Conservation (phyloP, 2,797 vertebrate species). For the Sebastes itinus region DNA sequence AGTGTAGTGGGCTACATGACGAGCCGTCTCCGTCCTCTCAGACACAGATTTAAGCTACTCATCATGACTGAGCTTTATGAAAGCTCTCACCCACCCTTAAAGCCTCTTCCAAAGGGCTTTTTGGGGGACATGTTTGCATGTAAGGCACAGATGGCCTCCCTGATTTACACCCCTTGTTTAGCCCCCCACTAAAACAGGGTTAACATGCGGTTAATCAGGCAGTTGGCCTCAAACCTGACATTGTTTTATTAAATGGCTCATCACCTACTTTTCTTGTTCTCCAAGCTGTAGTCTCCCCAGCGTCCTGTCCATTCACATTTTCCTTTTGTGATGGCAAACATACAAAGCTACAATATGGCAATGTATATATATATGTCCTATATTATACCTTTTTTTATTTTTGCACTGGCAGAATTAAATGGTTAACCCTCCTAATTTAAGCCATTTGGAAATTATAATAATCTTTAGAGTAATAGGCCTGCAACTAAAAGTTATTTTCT, state of each 20-base stretch:
- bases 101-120: conserved; percentile 43
- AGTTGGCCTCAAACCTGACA: conserved; percentile 26
- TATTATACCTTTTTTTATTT: not conserved
- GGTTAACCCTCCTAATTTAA: not conserved
- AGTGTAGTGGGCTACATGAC: not conserved
- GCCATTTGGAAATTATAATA: not conserved
- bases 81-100: conserved; percentile 41
- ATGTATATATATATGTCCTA: not conserved
- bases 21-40: conserved; percentile 28
- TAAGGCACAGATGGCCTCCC: conserved; percentile 67
- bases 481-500: not conserved
- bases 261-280: conserved; percentile 7
- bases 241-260: conserved; percentile 14
- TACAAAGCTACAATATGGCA: not conserved
- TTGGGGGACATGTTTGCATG: conserved; percentile 41
- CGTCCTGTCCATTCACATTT: not conserved
- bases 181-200: conserved; percentile 28
- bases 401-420: not conserved
- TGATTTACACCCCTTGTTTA: conserved; percentile 33
- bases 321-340: not conserved
- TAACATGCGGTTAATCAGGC: conserved; percentile 30
- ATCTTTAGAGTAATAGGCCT: not conserved
- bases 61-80: conserved; percentile 47
- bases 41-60: conserved; percentile 52
- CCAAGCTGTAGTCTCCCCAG: not conserved